Conservation (phyloP, 2,888 invertebrate species). For the Cyclophora albipunctata region DNA sequence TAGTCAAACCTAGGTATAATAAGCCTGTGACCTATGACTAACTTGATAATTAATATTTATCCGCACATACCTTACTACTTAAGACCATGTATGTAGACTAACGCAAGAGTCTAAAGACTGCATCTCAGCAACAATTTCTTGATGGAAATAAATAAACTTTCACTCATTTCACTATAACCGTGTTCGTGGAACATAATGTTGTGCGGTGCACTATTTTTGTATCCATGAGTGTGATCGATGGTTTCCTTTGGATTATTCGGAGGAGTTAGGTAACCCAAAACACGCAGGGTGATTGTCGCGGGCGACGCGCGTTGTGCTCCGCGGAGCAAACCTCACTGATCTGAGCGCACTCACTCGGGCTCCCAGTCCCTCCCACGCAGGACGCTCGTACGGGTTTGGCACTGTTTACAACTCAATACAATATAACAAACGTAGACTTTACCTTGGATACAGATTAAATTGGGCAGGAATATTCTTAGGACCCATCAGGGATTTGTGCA, state of each 20-base stretch:
- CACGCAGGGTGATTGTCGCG: too few species aligned
- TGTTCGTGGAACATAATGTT: slow-evolving; percentile 11
- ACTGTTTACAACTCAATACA: slow-evolving; percentile 4
- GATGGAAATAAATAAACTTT: slow-evolving; percentile 61
- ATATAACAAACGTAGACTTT: background rate
- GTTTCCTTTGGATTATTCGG: too few species aligned
- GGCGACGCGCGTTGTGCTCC: slow-evolving; percentile 7
- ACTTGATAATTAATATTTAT: too few species aligned
- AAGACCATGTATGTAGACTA: slow-evolving; percentile 61
- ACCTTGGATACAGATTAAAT: too few species aligned
- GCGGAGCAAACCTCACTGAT: slow-evolving; percentile 29
- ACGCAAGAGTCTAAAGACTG: slow-evolving; percentile 53
- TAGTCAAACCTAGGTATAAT: too few species aligned
- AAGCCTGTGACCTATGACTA: too few species aligned
- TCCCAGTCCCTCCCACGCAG: slow-evolving; percentile 33
- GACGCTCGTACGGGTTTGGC: slow-evolving; percentile 26
- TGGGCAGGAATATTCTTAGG: too few species aligned
- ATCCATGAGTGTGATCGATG: slow-evolving; percentile 22
- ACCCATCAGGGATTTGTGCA: too few species aligned
- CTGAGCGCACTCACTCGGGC: slow-evolving; percentile 21
- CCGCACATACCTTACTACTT: slow-evolving; percentile 50
- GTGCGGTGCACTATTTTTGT: slow-evolving; percentile 15
- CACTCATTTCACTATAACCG: slow-evolving; percentile 42
- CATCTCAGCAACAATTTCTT: slow-evolving; percentile 50
- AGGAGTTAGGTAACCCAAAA: too few species aligned